These are phyloP conservation scores for Euplexia lucipara DNA, from an alignment of 2,888 invertebrate species.

Conservation along the genomic window DNA sequence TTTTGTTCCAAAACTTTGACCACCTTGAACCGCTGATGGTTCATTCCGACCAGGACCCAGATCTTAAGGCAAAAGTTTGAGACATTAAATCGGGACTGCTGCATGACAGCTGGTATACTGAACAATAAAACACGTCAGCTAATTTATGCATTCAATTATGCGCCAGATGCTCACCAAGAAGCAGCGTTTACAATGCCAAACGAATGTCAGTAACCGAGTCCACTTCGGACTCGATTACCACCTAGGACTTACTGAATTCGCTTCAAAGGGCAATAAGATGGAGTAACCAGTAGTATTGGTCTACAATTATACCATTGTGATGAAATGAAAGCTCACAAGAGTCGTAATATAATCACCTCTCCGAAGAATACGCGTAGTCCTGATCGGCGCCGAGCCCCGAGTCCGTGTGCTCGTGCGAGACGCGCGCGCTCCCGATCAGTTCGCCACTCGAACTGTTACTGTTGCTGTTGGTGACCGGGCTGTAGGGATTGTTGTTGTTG, in stretches of 20 bases:
- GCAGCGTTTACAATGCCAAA: not conserved
- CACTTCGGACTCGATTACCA: not conserved
- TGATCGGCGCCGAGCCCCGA: slow-evolving; percentile 95
- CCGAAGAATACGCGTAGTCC: slow-evolving; percentile 93
- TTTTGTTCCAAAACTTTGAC: not conserved
- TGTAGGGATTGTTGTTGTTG: slow-evolving; percentile 88
- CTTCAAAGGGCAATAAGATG: not conserved
- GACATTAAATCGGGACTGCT: not conserved
- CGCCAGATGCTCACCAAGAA: not conserved
- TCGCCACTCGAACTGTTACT: slow-evolving; percentile 90
- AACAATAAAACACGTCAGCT: not conserved
- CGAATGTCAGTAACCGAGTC: not conserved
- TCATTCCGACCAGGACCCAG: not conserved
- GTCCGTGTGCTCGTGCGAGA: slow-evolving; percentile 94
- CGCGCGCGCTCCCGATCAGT: slow-evolving; percentile 89
- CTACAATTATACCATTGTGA: not conserved
- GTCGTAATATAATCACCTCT: slow-evolving; percentile 87
- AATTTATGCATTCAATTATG: not conserved
- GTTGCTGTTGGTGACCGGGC: slow-evolving; percentile 88
- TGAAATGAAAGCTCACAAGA: not conserved
- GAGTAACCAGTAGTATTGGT: not conserved
- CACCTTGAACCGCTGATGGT: slow-evolving; percentile 7
- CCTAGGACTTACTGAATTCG: not conserved
- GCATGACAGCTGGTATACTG: not conserved
- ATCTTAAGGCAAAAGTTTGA: not conserved